Evolutionary conservation across 2,113 vertebrate species (phyloP).

Genomic region (Cettia cetti): DNA sequence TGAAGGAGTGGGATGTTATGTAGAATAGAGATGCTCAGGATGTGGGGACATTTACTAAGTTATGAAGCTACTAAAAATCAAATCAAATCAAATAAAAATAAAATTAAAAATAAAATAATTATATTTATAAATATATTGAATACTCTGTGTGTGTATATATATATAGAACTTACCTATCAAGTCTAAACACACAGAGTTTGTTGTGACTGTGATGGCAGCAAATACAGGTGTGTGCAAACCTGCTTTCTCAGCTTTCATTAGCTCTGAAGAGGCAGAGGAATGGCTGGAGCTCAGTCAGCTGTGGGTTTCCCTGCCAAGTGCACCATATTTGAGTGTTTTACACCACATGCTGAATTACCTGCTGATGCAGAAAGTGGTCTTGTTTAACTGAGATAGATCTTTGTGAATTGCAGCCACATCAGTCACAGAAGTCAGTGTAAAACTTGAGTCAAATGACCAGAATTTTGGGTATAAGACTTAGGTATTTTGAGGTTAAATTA

Average conservation of each 20-base stretch:
- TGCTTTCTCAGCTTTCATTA: not conserved
- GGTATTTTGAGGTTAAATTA: not conserved
- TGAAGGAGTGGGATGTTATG: conserved; percentile 69
- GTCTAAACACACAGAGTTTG: not conserved
- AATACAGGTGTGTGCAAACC: not conserved
- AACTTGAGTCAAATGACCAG: not conserved
- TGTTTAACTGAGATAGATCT: not conserved
- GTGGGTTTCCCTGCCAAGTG: not conserved
- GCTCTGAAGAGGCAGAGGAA: not conserved
- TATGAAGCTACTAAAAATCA: not conserved
- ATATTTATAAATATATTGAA: not conserved
- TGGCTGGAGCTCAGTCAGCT: not conserved
- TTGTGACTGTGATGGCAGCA: not conserved
- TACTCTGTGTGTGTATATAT: not conserved
- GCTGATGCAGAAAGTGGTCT: not conserved
- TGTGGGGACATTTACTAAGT: not conserved
- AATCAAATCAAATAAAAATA: not conserved
- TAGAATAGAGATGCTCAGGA: not conserved
- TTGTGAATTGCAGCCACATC: not conserved
- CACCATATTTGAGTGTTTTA: not conserved
- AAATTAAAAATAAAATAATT: not conserved
- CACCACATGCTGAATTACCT: not conserved
- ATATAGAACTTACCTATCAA: not conserved
- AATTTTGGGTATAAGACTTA: not conserved
- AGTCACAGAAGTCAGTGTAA: not conserved